Base-by-base conservation (phyloP, 2,797 vertebrate genomes). In the Emydoidea blandingii region DNA sequence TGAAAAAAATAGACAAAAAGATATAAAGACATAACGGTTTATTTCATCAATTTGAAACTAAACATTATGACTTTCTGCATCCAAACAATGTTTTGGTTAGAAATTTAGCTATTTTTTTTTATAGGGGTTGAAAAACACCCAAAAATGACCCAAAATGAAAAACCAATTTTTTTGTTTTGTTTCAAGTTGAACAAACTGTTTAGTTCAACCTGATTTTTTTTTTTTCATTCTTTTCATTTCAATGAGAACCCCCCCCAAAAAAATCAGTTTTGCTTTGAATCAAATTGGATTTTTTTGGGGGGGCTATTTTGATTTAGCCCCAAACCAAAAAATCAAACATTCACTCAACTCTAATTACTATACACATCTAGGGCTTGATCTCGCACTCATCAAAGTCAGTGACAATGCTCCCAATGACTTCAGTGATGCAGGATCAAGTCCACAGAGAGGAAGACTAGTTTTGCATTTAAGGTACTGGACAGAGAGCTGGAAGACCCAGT, bases 301-400 rank as follows among this genome's bases (percentile, higher is more conserved):
- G 34, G 12, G 31, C 59, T 62, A 16, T 62, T 62, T 62, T 62
- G 14, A 34, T 62, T 31, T 62, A 62, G 59, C 59, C 59, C 31
- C 14, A 62, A 34, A 31, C 59, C 29, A 62, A 62, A 6, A 34
- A 34, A 62, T 15, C 29, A 31, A 62, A 62, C 57, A 62, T 62
- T 62, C 57, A 62, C 57, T 62, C 57, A 34, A 16, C 29, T 31
- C 12, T 62, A 34, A 41, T 81, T 92, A 81, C 86, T 72, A 31
- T n/a, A 74, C 80, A 49, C 80, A 85, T 88, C 53, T 52, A 91
- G 57, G 80, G 62, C 82, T 94, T 83, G 81, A 81, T 94, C 81
- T 84, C 88, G 79, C 94, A 25, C 79, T 84, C 59, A 80, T 59
- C 57, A 59, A 59, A 92, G 54, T 12, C 57, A n/a, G 82, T 53